Evolutionary conservation across 2,888 invertebrate species (phyloP), one percentile per base, ranked within the genome.

Genomic region (Drosophila acutilabella): DNA sequence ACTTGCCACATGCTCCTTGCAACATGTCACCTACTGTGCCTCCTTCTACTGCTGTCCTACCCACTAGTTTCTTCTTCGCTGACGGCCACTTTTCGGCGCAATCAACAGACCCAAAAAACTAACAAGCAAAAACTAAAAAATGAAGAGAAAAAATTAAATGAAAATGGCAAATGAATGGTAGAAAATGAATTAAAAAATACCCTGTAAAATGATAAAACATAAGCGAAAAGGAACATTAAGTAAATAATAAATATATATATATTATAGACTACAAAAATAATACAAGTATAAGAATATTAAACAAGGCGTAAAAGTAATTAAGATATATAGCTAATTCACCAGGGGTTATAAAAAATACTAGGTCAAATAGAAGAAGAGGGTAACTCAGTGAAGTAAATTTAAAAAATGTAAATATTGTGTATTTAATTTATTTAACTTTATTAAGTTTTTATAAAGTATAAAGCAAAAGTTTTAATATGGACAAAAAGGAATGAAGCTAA

Each of bases 61-160:
- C 6, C 23, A 11, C 14, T 2, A 10, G 48, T 13, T 30, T 23
- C 40, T 3, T 20, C 18, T 57, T 8, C 51, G 47, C 40, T 48
- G 53, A 38, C 62, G 42, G 64, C 57, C 77, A 66, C 85, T 85
- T 76, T 79, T 79, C 68, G 85, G 68, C 76, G 68, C 80, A 88
- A 81, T 81, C 76, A 85, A 69, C 80, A 71, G 66, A 75, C 68
- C 51, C 23, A 56, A 64, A 64, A 59, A 33, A 57, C 69, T 45
- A 47, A 58, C 61, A 45, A 71, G 53, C 53, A 16, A 41, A 41
- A 53, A 47, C 33, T 26, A 10, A 7, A 48, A 47, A 20, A 20
- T 8, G n/a, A 8, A 50, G 23, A 7, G 0, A 30, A 33, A 10
- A 26, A 23, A 52, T 10, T 4, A 23, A 18, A 30, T 30, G 26